Conservation (phyloP, 2,888 invertebrate genomes). For the Atrina japonica region DNA sequence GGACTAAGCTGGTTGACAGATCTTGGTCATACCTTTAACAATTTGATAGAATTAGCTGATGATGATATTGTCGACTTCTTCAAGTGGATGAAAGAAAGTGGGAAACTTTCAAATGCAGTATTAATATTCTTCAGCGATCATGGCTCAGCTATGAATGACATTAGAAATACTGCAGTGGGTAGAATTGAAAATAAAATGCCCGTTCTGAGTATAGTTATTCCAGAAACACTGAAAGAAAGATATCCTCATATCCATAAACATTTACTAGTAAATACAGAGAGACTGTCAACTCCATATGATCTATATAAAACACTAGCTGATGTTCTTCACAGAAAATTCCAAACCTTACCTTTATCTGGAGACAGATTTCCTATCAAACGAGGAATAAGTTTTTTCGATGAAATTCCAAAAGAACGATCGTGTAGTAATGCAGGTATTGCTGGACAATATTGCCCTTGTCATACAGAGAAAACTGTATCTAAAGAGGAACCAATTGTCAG, state of each 20-base stretch:
- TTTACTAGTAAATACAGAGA: slow-evolving; percentile 22
- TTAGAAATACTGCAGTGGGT: slow-evolving; percentile 34
- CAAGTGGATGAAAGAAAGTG: slow-evolving; percentile 24
- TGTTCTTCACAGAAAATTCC: slow-evolving; percentile 31
- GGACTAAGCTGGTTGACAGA: slow-evolving; percentile 34
- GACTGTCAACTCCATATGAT: slow-evolving; percentile 36
- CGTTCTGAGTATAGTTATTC: slow-evolving; percentile 30
- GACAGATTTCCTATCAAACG: slow-evolving; percentile 1
- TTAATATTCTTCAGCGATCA: slow-evolving; percentile 43
- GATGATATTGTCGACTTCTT: slow-evolving; percentile 35
- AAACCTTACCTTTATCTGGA: background rate
- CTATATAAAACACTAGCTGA: slow-evolving; percentile 35
- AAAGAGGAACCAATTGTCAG: background rate
- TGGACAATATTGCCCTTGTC: slow-evolving; percentile 40
- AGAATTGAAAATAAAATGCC: slow-evolving; percentile 43
- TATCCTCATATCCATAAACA: slow-evolving; percentile 20
- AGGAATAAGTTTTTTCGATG: slow-evolving; percentile 35
- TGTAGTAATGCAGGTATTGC: slow-evolving; percentile 36
- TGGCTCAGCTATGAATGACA: slow-evolving; percentile 30
- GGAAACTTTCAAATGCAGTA: slow-evolving; percentile 29
- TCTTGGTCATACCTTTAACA: slow-evolving; percentile 30
- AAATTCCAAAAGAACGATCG: slow-evolving; percentile 34
- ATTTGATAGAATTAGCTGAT: slow-evolving; percentile 33
- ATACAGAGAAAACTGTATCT: background rate
- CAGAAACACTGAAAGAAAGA: slow-evolving; percentile 12